These are phyloP conservation scores for Uromys caudimaculatus DNA, from an alignment of 2,797 vertebrate species.

Conservation along the genomic window DNA sequence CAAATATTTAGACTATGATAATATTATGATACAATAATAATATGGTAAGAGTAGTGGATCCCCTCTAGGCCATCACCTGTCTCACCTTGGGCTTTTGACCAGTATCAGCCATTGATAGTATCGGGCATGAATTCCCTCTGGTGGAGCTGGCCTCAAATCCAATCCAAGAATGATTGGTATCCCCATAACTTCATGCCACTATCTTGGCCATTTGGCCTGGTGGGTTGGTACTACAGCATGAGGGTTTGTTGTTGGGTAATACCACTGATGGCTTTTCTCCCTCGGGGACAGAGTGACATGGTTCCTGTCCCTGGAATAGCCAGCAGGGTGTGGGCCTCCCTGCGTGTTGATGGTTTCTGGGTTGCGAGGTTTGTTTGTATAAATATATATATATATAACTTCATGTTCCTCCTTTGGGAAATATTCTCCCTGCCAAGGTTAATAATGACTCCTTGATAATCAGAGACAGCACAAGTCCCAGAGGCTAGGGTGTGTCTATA, in stretches of 20 bases:
- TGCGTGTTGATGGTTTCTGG: no score
- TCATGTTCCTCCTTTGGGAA: neutral
- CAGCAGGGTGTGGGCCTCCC: no score
- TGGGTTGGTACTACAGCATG: neutral
- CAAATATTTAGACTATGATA: neutral
- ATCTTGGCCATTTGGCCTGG: neutral
- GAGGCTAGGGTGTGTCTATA: neutral
- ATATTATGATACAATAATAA: neutral
- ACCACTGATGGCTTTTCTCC: neutral
- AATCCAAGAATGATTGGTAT: neutral
- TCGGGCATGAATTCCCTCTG: neutral
- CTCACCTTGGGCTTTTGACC: neutral
- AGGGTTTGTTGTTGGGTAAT: neutral
- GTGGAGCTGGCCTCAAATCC: neutral
- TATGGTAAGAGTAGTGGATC: neutral
- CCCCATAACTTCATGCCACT: neutral
- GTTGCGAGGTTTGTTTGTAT: no score
- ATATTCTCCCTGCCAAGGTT: neutral
- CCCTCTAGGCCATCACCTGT: no score
- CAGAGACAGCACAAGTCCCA: no score
- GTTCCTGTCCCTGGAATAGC: no score
- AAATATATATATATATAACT: no score
- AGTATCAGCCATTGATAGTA: neutral
- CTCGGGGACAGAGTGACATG: no score
- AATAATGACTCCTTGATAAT: no score